phyloP scores from a whole-genome alignment of 2,888 invertebrate genomes.

The Meteorus colon region DNA sequence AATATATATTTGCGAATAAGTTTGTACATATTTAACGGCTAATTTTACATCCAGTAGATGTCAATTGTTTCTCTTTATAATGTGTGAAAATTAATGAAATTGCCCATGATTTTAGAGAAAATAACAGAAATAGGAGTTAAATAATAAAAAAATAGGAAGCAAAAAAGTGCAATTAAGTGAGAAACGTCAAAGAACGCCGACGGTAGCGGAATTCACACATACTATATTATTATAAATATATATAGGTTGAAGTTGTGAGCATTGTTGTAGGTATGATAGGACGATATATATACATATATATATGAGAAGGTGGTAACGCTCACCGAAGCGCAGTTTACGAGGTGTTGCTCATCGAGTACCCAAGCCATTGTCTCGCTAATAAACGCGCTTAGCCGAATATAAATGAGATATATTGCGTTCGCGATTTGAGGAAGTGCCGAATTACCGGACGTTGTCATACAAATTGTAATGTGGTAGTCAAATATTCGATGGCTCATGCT shows the following conservation, averaged over 20 bases:
- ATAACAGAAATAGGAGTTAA: background rate
- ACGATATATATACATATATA: background rate
- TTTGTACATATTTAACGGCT: background rate
- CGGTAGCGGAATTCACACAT: slow-evolving; percentile 17
- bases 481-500: slow-evolving; percentile 35
- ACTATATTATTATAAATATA: background rate
- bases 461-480: slow-evolving; percentile 42
- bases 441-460: slow-evolving; percentile 49
- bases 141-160: background rate
- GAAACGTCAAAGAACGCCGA: slow-evolving; percentile 23
- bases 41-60: background rate
- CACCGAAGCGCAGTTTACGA: slow-evolving; percentile 66
- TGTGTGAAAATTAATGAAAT: background rate
- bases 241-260: slow-evolving; percentile 9
- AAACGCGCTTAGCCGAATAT: slow-evolving; percentile 68
- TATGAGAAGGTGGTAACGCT: slow-evolving; percentile 47
- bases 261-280: slow-evolving; percentile 3
- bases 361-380: slow-evolving; percentile 66
- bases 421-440: slow-evolving; percentile 54
- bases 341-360: slow-evolving; percentile 65
- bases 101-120: no score
- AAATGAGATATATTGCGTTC: slow-evolving; percentile 58
- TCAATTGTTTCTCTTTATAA: no score
- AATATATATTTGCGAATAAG: background rate
- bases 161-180: slow-evolving; percentile 18